Percentiles rank a stretch among this genome's conserved stretches.
Evolutionary conservation across 2,888 invertebrate species (phyloP).

Genomic region (Anoplius nigerrimus): DNA sequence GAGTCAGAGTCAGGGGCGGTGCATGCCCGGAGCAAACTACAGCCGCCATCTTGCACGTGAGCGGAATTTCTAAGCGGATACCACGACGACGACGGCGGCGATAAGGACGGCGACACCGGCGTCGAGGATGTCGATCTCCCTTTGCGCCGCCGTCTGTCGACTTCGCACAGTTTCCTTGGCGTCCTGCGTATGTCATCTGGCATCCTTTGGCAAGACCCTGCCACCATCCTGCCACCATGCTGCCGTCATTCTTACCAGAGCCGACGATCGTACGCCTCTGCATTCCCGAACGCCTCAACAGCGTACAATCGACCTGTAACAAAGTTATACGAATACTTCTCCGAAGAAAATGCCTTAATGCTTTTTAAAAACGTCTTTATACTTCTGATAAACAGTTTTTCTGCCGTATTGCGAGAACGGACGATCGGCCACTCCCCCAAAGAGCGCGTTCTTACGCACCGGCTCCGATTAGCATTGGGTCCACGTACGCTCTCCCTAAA

Average conservation of each 20-base stretch:
- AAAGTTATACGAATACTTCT: too few relatives aligned
- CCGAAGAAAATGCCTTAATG: too few relatives aligned
- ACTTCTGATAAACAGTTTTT: too few relatives aligned
- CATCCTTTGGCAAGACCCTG: too few relatives aligned
- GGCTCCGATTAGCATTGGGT: slow-evolving; percentile 56
- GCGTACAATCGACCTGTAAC: too few relatives aligned
- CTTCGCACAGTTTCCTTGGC: background rate
- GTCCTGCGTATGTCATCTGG: background rate
- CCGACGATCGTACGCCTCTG: too few relatives aligned
- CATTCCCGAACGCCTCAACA: too few relatives aligned
- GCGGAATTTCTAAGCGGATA: slow-evolving; percentile 67
- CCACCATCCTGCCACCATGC: too few relatives aligned
- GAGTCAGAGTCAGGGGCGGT: slow-evolving; percentile 61
- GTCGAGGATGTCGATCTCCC: slow-evolving; percentile 8
- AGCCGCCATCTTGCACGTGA: slow-evolving; percentile 74
- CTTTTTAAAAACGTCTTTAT: too few relatives aligned
- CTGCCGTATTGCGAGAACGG: background rate
- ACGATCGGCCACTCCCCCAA: slow-evolving; percentile 10
- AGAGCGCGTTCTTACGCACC: slow-evolving; percentile 38
- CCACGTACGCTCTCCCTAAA: slow-evolving; percentile 68
- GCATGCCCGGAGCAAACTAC: slow-evolving; percentile 70
- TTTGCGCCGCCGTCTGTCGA: background rate
- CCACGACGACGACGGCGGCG: slow-evolving; percentile 9
- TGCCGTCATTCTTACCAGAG: too few relatives aligned
- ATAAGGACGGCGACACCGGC: background rate